These are phyloP conservation scores for Aporophyla nigra DNA, from an alignment of 2,888 invertebrate species.

Conservation along the genomic window DNA sequence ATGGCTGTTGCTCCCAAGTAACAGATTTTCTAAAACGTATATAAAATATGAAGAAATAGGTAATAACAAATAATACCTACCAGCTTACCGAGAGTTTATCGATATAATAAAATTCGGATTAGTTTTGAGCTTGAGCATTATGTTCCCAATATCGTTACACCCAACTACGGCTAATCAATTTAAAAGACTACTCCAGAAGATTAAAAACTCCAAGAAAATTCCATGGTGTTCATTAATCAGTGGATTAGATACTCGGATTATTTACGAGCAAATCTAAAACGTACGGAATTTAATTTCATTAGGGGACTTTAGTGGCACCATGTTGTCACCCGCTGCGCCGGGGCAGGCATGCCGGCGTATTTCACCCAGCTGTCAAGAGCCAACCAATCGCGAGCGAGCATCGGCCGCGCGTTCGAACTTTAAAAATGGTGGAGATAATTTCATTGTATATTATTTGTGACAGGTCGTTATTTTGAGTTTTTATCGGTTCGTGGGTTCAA, in stretches of 20 bases:
- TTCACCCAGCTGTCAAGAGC: constrained; percentile 88
- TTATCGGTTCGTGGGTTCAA: constrained; percentile 86
- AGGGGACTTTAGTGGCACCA: constrained; percentile 88
- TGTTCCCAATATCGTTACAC: constrained; percentile 26
- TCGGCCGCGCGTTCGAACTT: constrained; percentile 82
- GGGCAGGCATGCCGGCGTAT: constrained; percentile 84
- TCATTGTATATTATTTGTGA: constrained; percentile 91
- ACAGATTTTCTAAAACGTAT: constrained; percentile 11
- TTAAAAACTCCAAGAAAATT: constrained; percentile 77
- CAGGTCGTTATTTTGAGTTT: constrained; percentile 90
- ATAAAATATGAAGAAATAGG: constrained; percentile 25
- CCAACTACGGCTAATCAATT: constrained; percentile 46
- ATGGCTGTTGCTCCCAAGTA: not conserved
- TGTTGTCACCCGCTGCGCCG: constrained; percentile 90
- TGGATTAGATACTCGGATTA: constrained; percentile 89
- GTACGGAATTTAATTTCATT: constrained; percentile 91
- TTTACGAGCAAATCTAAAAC: constrained; percentile 89
- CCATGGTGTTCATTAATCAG: constrained; percentile 87
- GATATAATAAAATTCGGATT: constrained; percentile 39
- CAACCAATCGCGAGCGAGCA: constrained; percentile 83
- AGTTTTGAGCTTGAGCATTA: constrained; percentile 35
- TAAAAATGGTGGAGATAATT: constrained; percentile 90
- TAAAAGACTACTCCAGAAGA: constrained; percentile 72
- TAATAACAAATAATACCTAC: constrained; percentile 12
- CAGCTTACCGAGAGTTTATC: constrained; percentile 21